Conservation (phyloP, 2,113 vertebrate genomes). For the Cebidichthys violaceus region DNA sequence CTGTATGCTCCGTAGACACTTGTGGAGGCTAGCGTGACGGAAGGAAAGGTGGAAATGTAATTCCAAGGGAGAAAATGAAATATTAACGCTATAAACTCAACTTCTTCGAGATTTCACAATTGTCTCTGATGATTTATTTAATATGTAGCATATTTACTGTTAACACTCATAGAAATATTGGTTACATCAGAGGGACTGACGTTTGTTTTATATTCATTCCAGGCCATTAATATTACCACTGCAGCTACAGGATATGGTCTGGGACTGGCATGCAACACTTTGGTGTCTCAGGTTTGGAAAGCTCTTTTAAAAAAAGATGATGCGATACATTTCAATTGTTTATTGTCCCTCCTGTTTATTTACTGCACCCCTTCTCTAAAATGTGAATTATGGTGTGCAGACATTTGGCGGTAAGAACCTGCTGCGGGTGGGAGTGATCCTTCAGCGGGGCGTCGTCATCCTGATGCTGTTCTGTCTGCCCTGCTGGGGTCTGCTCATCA, state of each 20-base stretch:
- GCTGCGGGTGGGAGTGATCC: slow-evolving; percentile 89
- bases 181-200: slow-evolving; percentile 4
- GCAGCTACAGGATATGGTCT: slow-evolving; percentile 89
- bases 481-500: slow-evolving; percentile 93
- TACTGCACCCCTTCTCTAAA: not conserved
- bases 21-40: not conserved
- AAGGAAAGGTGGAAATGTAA: not conserved
- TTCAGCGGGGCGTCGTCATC: slow-evolving; percentile 88
- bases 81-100: not conserved
- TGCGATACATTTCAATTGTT: not conserved
- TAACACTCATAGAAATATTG: slow-evolving; percentile 5
- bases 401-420: slow-evolving; percentile 89
- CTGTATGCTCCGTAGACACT: not conserved
- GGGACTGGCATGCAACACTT: slow-evolving; percentile 89
- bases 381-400: slow-evolving; percentile 73
- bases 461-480: slow-evolving; percentile 92
- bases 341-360: not conserved
- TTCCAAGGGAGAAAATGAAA: not conserved
- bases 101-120: not conserved
- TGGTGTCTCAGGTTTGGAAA: slow-evolving; percentile 92
- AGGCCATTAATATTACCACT: slow-evolving; percentile 90
- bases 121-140: slow-evolving; percentile 25
- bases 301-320: not conserved
- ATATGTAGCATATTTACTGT: not conserved
- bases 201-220: slow-evolving; percentile 55